Evolutionary conservation across 2,888 invertebrate genomes (phyloP).

Genomic region (Aelia acuminata): DNA sequence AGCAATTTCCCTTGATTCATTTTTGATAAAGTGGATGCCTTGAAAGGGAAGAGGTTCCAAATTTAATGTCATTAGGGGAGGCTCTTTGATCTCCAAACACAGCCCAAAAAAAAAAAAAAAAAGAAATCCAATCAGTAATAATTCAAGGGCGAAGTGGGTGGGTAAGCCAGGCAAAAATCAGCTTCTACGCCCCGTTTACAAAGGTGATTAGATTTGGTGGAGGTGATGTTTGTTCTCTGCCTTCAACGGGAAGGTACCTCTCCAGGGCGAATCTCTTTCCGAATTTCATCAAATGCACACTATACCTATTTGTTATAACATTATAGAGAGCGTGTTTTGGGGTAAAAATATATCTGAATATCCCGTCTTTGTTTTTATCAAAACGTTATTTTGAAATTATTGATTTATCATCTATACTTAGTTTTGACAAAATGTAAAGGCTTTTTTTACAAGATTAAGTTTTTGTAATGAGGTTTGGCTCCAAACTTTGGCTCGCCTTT

Average conservation of each 20-base stretch:
- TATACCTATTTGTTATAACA: not conserved
- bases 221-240: not conserved
- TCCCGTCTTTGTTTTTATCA: too few species aligned
- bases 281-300: not conserved
- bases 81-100: not conserved
- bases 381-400: too few species aligned
- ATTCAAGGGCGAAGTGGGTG: not conserved
- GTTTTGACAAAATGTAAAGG: too few species aligned
- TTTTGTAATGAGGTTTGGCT: too few species aligned
- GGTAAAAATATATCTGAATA: not conserved
- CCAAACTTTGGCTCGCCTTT: too few species aligned
- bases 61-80: not conserved
- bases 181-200: not conserved
- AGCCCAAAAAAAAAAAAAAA: not conserved
- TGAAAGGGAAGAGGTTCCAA: not conserved
- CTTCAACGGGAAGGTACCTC: not conserved
- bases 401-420: too few species aligned
- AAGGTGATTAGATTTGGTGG: not conserved
- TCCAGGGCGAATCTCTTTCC: too few species aligned
- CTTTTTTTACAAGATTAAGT: too few species aligned
- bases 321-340: not conserved
- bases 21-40: not conserved
- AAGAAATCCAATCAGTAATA: constrained; percentile 23
- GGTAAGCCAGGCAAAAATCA: not conserved
- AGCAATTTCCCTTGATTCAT: not conserved